phyloP scores from a whole-genome alignment of 2,797 vertebrate species.

The Odontamblyopus rebecca region DNA sequence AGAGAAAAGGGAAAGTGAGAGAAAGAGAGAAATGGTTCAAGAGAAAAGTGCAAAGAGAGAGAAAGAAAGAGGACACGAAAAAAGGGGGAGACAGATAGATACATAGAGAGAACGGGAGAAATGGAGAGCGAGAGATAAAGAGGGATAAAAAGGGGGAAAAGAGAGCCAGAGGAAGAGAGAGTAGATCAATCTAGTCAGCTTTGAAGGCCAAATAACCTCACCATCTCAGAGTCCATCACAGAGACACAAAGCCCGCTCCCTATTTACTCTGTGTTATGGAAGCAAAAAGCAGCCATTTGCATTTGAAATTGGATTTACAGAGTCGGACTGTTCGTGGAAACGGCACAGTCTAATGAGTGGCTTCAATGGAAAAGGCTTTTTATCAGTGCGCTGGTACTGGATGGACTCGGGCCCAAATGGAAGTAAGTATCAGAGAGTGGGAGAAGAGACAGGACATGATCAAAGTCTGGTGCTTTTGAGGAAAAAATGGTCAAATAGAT shows the following conservation, averaged over 20 bases:
- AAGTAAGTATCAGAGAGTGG: neutral
- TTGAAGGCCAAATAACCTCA: slow-evolving; percentile 57
- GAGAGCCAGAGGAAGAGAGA: neutral
- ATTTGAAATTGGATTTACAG: slow-evolving; percentile 40
- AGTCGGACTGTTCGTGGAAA: slow-evolving; percentile 30
- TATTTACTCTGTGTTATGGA: slow-evolving; percentile 51
- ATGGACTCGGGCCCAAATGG: neutral
- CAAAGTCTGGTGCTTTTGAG: neutral
- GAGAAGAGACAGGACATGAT: neutral
- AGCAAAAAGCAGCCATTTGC: slow-evolving; percentile 47
- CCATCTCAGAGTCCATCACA: slow-evolving; percentile 50
- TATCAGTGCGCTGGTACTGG: slow-evolving; percentile 17
- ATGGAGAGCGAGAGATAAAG: neutral
- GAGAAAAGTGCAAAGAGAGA: neutral
- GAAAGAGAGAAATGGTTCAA: neutral
- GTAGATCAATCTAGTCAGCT: slow-evolving; percentile 56
- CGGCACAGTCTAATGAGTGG: slow-evolving; percentile 18
- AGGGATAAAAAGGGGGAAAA: too few species aligned
- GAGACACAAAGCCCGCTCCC: slow-evolving; percentile 45
- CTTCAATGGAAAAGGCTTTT: slow-evolving; percentile 27
- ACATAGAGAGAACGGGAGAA: neutral
- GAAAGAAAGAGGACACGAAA: neutral
- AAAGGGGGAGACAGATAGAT: too few species aligned
- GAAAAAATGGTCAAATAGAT: neutral
- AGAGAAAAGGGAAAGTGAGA: neutral